Conservation (phyloP, 2,797 vertebrate genomes). For the Micromesistius poutassou region DNA sequence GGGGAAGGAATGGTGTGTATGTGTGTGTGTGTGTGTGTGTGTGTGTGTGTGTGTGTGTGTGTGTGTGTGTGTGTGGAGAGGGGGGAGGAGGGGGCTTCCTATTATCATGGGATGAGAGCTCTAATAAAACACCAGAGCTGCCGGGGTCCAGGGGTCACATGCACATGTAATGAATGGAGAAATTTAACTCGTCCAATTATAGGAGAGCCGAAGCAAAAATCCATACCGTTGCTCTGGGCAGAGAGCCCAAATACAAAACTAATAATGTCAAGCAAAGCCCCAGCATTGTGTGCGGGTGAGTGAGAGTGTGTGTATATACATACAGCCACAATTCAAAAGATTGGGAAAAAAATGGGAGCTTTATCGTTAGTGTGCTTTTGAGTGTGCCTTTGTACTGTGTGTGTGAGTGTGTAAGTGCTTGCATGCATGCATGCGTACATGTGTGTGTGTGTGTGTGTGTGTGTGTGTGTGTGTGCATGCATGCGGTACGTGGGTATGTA, state of each 20-base stretch:
- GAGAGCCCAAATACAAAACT: conserved; percentile 96
- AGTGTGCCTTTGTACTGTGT: conserved; percentile 11
- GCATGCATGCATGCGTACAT: conserved; percentile 16
- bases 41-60: conserved; percentile 43
- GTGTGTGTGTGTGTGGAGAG: not conserved
- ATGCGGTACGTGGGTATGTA: conserved; percentile 12
- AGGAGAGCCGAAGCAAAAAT: conserved; percentile 89
- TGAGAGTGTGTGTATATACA: conserved; percentile 24
- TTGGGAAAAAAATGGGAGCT: conserved; percentile 42
- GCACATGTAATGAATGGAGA: conserved; percentile 99
- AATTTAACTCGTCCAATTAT: conserved; percentile 99
- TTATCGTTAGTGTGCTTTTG: conserved; percentile 23
- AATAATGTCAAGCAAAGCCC: conserved; percentile 87
- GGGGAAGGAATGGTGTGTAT: conserved; percentile 36
- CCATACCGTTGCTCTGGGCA: conserved; percentile 95
- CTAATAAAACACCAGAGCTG: conserved; percentile 97
- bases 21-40: conserved; percentile 26
- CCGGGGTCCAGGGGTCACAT: conserved; percentile 87
- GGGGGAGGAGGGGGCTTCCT: conserved; percentile 60
- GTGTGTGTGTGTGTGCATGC: not conserved
- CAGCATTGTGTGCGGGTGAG: conserved; percentile 49
- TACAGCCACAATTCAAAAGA: conserved; percentile 39
- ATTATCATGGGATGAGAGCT: conserved; percentile 95
- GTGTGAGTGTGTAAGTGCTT: conserved; percentile 6
- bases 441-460: conserved; percentile 33